These are phyloP conservation scores for Zophobas atratus DNA, from an alignment of 1,140 invertebrate genomes.

Conservation along the genomic window DNA sequence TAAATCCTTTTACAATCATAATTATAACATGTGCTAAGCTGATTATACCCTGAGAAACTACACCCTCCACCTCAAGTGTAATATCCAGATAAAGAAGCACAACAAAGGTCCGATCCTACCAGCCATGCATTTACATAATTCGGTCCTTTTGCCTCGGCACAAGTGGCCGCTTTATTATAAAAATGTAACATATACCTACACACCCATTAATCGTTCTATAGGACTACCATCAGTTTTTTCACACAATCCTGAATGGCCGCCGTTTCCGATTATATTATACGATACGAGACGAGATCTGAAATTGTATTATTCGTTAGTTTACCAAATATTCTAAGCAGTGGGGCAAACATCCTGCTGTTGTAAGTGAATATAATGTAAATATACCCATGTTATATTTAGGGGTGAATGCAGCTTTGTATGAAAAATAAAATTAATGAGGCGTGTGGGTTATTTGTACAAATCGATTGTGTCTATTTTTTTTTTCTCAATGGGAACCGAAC, in stretches of 20 bases:
- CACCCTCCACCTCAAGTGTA: constrained; percentile 27
- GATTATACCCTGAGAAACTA: constrained; percentile 34
- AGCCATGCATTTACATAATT: constrained; percentile 31
- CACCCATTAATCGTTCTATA: constrained; percentile 58
- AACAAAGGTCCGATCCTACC: constrained; percentile 32
- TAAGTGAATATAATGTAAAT: constrained; percentile 48
- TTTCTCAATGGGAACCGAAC: constrained; percentile 6
- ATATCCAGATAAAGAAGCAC: constrained; percentile 14
- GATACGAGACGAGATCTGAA: constrained; percentile 40
- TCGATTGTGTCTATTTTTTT: constrained; percentile 23
- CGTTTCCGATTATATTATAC: constrained; percentile 56
- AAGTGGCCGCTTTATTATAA: constrained; percentile 40
- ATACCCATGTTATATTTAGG: constrained; percentile 52
- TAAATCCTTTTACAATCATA: constrained; percentile 61
- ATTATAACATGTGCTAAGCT: constrained; percentile 36
- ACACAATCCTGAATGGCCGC: constrained; percentile 58
- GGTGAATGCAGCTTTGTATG: constrained; percentile 42
- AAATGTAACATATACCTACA: constrained; percentile 37
- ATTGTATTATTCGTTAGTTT: constrained; percentile 58
- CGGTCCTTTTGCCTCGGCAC: constrained; percentile 21
- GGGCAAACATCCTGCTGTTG: constrained; percentile 54
- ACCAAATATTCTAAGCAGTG: constrained; percentile 56
- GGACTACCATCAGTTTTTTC: constrained; percentile 58
- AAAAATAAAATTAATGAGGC: constrained; percentile 42
- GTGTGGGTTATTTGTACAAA: constrained; percentile 30